Base-by-base conservation (phyloP, 2,888 invertebrate species). In the Cantharis rustica region DNA sequence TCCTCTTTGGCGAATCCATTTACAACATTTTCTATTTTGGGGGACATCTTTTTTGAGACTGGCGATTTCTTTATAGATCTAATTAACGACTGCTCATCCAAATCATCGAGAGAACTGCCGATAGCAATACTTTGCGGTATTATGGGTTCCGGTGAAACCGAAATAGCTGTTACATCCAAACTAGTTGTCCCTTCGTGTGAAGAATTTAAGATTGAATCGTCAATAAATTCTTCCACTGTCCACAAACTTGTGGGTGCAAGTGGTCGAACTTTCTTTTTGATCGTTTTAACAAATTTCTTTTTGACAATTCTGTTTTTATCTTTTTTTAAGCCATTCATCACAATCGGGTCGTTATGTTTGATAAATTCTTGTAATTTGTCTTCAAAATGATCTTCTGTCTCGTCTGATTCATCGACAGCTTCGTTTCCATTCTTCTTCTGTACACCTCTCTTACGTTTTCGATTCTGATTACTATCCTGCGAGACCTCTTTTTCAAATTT, bases 401-500 rank as follows among this genome's bases (percentile, higher is more conserved):
- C 47, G 47, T 31, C 47, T 20, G 15, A 11, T 31, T 31, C 68
- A 69, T 68, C 23, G 11, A 20, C 5, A 71, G 20, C 16, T 9
- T 9, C 13, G 26, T 71, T 13, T 15, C 10, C 15, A 9, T 26
- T 27, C 16, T 63, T 61, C 20, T 47, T 20, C 11, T 20, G 4
- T 16, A 68, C 61, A 47, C n/a, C 2, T n/a, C 47, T 4, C n/a
- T 17, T 71, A 16, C 16, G 66, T 75, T 72, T 75, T 16, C 66
- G 68, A 17, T 83, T 88, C 86, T 82, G 89, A 87, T 73, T 68
- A 7, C 75, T 75, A 10, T 79, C 73, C 4, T 78, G 80, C 69
- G 83, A 77, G 15, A 87, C 72, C 71, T 86, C 84, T 66, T 86
- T 81, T 68, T 88, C 88, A 78, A 88, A 87, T 78, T 86, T 85